Evolutionary conservation across 2,888 invertebrate genomes (phyloP), one percentile per base, ranked within the genome.

Genomic region (Diloba caeruleocephala): DNA sequence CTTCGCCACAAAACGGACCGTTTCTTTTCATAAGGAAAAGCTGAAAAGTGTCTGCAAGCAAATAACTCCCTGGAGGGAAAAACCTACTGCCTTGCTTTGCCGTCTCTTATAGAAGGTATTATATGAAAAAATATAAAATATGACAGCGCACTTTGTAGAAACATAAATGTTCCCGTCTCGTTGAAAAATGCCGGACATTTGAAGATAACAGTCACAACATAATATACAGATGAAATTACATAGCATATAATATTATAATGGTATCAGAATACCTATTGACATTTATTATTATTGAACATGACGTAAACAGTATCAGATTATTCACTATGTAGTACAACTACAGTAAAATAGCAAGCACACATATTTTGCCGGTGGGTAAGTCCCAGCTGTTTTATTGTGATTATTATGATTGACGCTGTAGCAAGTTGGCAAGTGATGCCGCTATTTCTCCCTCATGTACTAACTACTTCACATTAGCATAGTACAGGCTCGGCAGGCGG

Each of bases 21-120:
- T 92, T 92, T 91, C 93, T 92, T 92, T 92, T 92, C 92, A 93
- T 90, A 91, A 91, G 90, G 88, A 91, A 91, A 91, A 90, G 88
- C 89, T 92, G 90, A 91, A 92, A 92, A 92, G 92, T 92, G 93
- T 92, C 92, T 92, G 83, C 93, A 87, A 88, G 91, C 93, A 92
- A 91, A 92, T 92, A 91, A 89, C 89, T 93, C 92, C 92, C 93
- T 87, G 78, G 92, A 89, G 92, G 92, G 86, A 84, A 88, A 88
- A 86, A 85, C 91, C 91, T 87, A 92, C 91, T 92, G 93, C 89
- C 91, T 90, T 86, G 89, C 88, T 89, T 91, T 90, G 84, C 86
- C 82, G 82, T 76, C 76, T 82, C 78, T 81, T 83, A 82, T 76
- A 79, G 61, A 74, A 80, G 80, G 81, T 81, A 82, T 87, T 84